A percentile compares a stretch with the other conserved stretches of the same genome.
These are phyloP conservation scores for Falco rusticolus DNA, from an alignment of 2,797 vertebrate species.

Conservation along the genomic window DNA sequence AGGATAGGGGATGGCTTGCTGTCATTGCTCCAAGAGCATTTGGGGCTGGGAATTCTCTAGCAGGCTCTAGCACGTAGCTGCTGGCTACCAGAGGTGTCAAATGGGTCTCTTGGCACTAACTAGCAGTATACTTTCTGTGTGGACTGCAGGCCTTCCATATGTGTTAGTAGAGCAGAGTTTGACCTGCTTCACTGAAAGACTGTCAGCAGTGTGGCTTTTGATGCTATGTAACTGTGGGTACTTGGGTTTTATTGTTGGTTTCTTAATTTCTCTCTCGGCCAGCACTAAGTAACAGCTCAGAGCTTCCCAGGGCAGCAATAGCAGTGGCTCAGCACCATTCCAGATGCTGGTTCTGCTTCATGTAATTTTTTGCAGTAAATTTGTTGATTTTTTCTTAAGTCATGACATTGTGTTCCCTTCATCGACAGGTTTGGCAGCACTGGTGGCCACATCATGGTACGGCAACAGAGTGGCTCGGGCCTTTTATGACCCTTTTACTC, in stretches of 20 bases:
- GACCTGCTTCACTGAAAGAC: not conserved
- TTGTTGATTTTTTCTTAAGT: not conserved
- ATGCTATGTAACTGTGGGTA: not conserved
- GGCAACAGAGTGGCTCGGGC: slow-evolving; percentile 78
- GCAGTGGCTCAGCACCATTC: not conserved
- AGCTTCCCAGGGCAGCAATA: not conserved
- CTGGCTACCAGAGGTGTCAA: not conserved
- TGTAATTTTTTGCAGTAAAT: not conserved
- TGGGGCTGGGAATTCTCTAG: not conserved
- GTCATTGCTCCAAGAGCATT: not conserved
- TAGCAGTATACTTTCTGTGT: too few species aligned
- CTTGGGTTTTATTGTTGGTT: too few species aligned
- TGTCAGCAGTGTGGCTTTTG: not conserved
- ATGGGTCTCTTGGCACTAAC: not conserved
- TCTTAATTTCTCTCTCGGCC: not conserved
- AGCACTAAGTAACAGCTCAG: not conserved
- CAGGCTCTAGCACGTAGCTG: not conserved
- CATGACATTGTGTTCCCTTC: not conserved
- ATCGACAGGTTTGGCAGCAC: slow-evolving; percentile 69
- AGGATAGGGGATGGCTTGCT: not conserved
- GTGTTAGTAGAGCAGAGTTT: not conserved
- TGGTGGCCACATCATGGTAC: slow-evolving; percentile 82
- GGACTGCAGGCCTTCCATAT: not conserved
- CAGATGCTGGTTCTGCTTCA: not conserved
- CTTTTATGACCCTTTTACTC: slow-evolving; percentile 79